Evolutionary conservation across 2,797 vertebrate species (phyloP).

Genomic region (Scarus forsteni): DNA sequence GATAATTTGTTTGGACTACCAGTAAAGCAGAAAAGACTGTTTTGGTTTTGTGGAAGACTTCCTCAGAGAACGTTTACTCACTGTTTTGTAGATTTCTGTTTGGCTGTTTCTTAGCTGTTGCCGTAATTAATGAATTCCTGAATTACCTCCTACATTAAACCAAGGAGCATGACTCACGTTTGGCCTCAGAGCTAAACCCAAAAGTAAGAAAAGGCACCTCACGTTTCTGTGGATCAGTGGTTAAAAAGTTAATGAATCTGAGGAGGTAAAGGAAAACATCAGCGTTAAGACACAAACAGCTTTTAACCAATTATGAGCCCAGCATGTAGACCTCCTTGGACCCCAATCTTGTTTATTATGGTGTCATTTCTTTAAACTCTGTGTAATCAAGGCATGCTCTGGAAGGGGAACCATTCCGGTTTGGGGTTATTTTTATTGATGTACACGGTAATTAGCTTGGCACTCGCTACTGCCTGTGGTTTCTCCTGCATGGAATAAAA

Average conservation of each 20-base stretch:
- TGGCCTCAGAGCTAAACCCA: constrained; percentile 2
- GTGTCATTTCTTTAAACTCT: constrained; percentile 80
- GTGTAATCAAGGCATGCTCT: constrained; percentile 81
- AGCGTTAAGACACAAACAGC: constrained; percentile 63
- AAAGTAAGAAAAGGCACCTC: constrained; percentile 46
- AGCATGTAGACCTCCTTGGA: constrained; percentile 68
- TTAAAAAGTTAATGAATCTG: constrained; percentile 64
- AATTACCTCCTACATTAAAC: constrained; percentile 36
- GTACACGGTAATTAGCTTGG: constrained; percentile 86
- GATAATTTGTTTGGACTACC: too few relatives aligned
- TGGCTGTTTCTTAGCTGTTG: constrained; percentile 25
- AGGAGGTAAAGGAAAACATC: constrained; percentile 79
- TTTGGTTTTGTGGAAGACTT: constrained; percentile 16
- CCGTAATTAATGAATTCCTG: constrained; percentile 31
- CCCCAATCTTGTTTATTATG: constrained; percentile 74
- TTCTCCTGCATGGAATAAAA: constrained; percentile 78
- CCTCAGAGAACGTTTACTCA: constrained; percentile 20
- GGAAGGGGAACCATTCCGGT: constrained; percentile 79
- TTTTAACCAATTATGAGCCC: constrained; percentile 70
- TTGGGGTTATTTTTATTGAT: constrained; percentile 88
- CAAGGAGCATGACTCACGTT: constrained; percentile 38
- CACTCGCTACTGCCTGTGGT: constrained; percentile 82
- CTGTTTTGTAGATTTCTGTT: constrained; percentile 16
- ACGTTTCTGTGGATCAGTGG: constrained; percentile 51
- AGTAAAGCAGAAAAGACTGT: background rate